Percentiles rank a stretch among this genome's conserved stretches.
phyloP scores from a whole-genome alignment of 2,113 vertebrate genomes.

The Plestiodon gilberti region DNA sequence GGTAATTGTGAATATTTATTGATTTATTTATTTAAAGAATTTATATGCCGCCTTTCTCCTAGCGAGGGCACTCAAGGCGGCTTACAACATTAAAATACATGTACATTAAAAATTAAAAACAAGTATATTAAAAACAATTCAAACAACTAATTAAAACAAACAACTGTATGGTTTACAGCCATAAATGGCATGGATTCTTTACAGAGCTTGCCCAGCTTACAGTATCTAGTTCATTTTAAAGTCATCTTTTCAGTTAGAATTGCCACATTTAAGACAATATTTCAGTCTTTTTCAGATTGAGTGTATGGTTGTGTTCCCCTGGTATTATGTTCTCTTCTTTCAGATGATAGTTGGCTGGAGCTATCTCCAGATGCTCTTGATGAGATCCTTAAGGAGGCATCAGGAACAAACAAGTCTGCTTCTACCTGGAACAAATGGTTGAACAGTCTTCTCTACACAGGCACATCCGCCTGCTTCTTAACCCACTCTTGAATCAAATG shows the following conservation, averaged over 20 bases:
- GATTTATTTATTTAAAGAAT: no score
- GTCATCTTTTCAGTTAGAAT: neutral
- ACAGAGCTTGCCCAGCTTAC: neutral
- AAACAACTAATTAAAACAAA: no score
- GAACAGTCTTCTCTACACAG: slow-evolving; percentile 23
- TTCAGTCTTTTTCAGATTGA: neutral
- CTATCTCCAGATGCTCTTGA: slow-evolving; percentile 89
- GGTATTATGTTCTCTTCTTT: slow-evolving; percentile 32
- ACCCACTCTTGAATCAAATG: slow-evolving; percentile 88
- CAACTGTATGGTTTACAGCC: neutral
- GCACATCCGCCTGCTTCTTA: slow-evolving; percentile 57
- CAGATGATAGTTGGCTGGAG: slow-evolving; percentile 92
- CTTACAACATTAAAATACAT: no score
- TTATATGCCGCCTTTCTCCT: no score
- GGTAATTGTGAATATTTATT: no score
- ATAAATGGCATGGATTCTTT: neutral
- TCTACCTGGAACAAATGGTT: neutral
- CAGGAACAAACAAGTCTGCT: slow-evolving; percentile 59
- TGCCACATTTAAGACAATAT: neutral
- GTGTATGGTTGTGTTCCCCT: neutral
- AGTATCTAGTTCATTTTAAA: neutral
- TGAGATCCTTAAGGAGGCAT: slow-evolving; percentile 83
- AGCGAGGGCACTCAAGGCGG: no score
- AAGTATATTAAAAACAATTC: no score
- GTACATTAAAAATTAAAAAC: no score